Conservation (phyloP, 2,797 vertebrate species). For the Cossypha polioptera region DNA sequence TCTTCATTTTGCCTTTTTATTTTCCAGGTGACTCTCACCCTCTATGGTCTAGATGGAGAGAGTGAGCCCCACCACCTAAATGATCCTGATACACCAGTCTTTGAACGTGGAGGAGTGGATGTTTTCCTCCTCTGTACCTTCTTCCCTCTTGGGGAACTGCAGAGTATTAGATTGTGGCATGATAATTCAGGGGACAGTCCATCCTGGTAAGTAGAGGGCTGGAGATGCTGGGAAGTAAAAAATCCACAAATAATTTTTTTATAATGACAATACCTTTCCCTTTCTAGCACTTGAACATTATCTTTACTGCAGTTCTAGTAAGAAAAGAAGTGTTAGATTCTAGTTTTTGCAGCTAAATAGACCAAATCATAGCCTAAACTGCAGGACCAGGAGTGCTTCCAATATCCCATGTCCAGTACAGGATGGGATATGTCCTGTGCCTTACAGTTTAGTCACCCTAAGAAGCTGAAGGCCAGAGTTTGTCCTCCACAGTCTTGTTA, state of each 20-base stretch:
- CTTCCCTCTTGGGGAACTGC: constrained; percentile 90
- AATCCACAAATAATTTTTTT: neutral
- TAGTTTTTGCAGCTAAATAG: neutral
- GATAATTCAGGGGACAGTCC: constrained; percentile 89
- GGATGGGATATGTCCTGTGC: neutral
- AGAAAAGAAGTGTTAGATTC: neutral
- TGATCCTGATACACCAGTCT: constrained; percentile 81
- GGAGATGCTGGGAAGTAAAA: neutral
- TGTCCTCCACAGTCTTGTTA: neutral
- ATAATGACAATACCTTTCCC: neutral
- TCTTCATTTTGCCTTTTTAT: neutral
- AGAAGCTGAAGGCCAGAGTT: neutral
- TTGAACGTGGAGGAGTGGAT: constrained; percentile 89
- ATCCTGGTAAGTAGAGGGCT: constrained; percentile 79
- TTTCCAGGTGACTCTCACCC: constrained; percentile 87
- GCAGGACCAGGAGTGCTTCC: neutral
- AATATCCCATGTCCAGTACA: neutral
- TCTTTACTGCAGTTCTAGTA: neutral
- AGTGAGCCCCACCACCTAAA: constrained; percentile 91
- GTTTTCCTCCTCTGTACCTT: constrained; percentile 90
- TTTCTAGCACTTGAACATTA: neutral
- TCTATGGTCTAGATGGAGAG: constrained; percentile 87
- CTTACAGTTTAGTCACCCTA: neutral
- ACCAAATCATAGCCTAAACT: neutral
- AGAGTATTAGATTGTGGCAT: constrained; percentile 90